Conservation (phyloP, 2,797 vertebrate species). For the Hafferia zeledoni region DNA sequence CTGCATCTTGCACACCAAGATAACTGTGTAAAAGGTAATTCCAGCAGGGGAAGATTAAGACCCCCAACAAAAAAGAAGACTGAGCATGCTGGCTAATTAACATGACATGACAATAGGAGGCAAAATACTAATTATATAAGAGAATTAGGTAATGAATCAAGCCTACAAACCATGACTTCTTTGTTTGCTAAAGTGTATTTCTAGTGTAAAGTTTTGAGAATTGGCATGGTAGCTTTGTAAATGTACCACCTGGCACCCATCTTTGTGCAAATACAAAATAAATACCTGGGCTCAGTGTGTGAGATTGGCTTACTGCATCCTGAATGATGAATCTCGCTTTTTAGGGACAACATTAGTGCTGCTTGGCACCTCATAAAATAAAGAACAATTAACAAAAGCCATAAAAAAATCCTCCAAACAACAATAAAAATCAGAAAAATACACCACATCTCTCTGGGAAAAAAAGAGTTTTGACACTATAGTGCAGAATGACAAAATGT, state of each 20-base stretch:
- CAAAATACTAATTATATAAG: not conserved
- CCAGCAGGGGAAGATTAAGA: not conserved
- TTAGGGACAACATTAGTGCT: not conserved
- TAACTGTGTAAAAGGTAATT: not conserved
- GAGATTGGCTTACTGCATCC: too few species aligned
- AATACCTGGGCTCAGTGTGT: not conserved
- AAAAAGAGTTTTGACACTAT: not conserved
- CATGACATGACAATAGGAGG: not conserved
- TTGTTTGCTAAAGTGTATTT: not conserved
- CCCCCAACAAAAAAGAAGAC: not conserved
- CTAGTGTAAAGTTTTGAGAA: not conserved
- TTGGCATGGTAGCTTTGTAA: not conserved
- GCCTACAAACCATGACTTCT: not conserved
- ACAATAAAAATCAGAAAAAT: not conserved
- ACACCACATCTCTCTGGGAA: not conserved
- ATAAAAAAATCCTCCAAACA: fast-evolving
- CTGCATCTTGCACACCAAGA: not conserved
- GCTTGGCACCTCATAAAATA: not conserved
- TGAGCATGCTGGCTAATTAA: not conserved
- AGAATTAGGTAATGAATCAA: not conserved
- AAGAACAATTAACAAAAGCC: not conserved
- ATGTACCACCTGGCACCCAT: not conserved
- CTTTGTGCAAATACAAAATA: not conserved
- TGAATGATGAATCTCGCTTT: not conserved
- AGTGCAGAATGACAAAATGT: not conserved